These are phyloP conservation scores for Berghia stephanieae DNA, from an alignment of 1,140 invertebrate genomes.

Conservation along the genomic window DNA sequence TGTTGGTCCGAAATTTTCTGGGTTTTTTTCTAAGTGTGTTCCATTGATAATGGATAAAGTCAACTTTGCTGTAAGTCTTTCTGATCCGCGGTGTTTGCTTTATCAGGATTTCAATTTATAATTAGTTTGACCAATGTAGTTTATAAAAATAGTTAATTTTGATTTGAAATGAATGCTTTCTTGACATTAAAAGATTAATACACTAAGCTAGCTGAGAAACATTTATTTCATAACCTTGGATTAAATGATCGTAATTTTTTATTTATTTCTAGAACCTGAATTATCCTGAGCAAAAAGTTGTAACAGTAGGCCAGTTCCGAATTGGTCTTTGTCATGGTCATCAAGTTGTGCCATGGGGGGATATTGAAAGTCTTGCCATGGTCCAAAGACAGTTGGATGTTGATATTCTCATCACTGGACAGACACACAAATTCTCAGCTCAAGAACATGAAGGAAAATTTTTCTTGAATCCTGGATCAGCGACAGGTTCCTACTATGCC, in stretches of 20 bases:
- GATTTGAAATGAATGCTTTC: no score
- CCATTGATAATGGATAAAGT: no score
- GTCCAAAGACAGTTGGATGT: slow-evolving; percentile 97
- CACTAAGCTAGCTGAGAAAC: no score
- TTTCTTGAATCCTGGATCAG: slow-evolving; percentile 99
- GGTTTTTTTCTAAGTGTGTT: no score
- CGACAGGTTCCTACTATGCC: slow-evolving; percentile 96
- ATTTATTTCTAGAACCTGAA: slow-evolving; percentile 80
- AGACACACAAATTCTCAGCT: slow-evolving; percentile 98
- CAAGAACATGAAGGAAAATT: slow-evolving; percentile 99
- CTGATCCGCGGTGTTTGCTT: no score
- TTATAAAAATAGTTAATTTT: no score
- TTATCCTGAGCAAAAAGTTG: slow-evolving; percentile 98
- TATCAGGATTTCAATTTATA: no score
- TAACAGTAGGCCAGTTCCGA: slow-evolving; percentile 97
- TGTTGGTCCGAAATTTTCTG: no score
- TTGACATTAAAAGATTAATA: no score
- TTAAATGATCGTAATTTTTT: not conserved
- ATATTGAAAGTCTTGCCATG: slow-evolving; percentile 89
- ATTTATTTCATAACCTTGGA: not conserved
- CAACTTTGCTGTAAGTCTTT: no score
- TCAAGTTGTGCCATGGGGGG: slow-evolving; percentile 94
- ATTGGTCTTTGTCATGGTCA: slow-evolving; percentile 98
- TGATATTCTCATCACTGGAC: slow-evolving; percentile 98
- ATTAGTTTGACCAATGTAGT: no score